phyloP scores from a whole-genome alignment of 2,888 invertebrate species.

The Drosophila colorata region DNA sequence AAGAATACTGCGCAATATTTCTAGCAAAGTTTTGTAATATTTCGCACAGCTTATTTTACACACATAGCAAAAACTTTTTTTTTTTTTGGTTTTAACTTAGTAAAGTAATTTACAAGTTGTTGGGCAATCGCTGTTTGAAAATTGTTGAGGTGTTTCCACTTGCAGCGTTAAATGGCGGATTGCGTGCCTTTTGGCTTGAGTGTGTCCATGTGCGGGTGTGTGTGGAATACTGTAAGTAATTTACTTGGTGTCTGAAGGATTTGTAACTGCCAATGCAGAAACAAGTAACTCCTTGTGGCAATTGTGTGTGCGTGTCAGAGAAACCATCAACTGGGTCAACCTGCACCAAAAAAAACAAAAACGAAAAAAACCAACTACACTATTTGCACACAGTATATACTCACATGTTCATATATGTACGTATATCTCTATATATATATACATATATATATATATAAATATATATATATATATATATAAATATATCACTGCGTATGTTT shows the following conservation, averaged over 20 bases:
- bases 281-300: conserved; percentile 14
- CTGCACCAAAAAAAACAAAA: conserved; percentile 2
- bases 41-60: conserved; percentile 5
- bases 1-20: background rate
- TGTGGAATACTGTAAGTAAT: conserved; percentile 19
- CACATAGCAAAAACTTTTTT: conserved; percentile 3
- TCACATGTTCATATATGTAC: too few species aligned
- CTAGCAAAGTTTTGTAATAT: conserved; percentile 14
- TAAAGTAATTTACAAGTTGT: conserved; percentile 26
- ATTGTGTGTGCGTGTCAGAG: conserved; percentile 8
- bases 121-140: conserved; percentile 18
- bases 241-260: conserved; percentile 36
- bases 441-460: background rate
- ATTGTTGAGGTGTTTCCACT: conserved; percentile 27
- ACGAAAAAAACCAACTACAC: conserved; percentile 16
- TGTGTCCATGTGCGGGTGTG: background rate
- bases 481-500: background rate
- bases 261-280: conserved; percentile 22
- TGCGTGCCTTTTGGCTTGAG: conserved; percentile 23
- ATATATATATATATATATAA: background rate
- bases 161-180: conserved; percentile 39
- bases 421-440: background rate
- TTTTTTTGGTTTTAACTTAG: conserved; percentile 30
- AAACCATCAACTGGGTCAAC: conserved; percentile 40
- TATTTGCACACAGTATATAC: too few species aligned